Percentiles rank a stretch among this genome's conserved stretches.
These are phyloP conservation scores for Trididemnum miniatum DNA, from an alignment of 23 tunicate species.

Conservation along the genomic window DNA sequence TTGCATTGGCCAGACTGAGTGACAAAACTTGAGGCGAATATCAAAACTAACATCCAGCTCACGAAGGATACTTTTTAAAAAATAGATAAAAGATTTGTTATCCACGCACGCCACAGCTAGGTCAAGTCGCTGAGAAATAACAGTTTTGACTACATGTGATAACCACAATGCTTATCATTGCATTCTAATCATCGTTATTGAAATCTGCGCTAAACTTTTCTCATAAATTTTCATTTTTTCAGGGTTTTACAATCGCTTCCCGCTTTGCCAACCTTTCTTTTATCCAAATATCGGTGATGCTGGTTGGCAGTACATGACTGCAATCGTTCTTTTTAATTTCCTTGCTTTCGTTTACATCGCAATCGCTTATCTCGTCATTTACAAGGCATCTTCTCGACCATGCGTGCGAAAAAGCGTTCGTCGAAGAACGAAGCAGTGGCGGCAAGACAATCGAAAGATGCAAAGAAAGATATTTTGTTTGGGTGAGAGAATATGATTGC, in stretches of 20 bases:
- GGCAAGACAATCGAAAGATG: conserved; percentile 84
- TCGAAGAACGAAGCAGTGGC: conserved; percentile 73
- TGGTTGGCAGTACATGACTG: conserved; percentile 76
- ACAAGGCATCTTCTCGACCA: conserved; percentile 79
- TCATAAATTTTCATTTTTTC: conserved; percentile 9
- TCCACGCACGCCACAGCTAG: no score
- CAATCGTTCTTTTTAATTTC: conserved; percentile 56
- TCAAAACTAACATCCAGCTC: no score
- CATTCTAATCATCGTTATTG: no score
- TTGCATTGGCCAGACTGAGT: no score
- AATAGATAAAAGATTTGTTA: no score
- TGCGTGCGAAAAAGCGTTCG: conserved; percentile 85
- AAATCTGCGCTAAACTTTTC: no score
- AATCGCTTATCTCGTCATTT: conserved; percentile 73
- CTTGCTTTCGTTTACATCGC: conserved; percentile 69
- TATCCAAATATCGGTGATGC: conserved; percentile 68
- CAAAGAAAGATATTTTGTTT: conserved; percentile 70
- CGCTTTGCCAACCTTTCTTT: conserved; percentile 71
- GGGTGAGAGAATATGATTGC: conserved; percentile 41
- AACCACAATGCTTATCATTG: no score
- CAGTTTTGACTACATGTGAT: no score
- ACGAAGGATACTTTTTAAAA: no score
- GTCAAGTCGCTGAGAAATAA: no score
- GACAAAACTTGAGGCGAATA: no score
- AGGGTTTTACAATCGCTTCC: conserved; percentile 77